A percentile compares a stretch with the other conserved stretches of the same genome.
Conservation (phyloP, 2,888 invertebrate genomes). For the Diarsia mendica region DNA sequence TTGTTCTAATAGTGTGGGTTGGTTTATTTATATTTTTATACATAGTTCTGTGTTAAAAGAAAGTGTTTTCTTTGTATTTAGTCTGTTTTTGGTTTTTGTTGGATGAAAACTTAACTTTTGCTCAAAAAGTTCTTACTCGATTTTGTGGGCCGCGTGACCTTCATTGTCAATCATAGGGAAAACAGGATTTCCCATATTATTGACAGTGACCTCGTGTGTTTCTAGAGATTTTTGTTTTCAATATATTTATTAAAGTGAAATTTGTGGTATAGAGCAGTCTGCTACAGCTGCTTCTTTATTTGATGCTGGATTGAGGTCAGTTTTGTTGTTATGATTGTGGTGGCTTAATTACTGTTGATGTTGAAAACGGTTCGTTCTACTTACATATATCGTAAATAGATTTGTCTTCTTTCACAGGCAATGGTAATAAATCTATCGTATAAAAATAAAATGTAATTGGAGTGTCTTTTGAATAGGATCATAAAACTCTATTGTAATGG, state of each 20-base stretch:
- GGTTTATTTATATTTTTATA: background rate
- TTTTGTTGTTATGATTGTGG: background rate
- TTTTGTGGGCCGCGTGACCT: slow-evolving; percentile 17
- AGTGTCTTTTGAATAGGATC: no score
- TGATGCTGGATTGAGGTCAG: background rate
- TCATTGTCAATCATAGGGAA: background rate
- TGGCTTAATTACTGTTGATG: background rate
- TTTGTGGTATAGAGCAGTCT: background rate
- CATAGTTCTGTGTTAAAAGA: background rate
- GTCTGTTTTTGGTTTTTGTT: background rate
- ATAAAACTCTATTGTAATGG: background rate
- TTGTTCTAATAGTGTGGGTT: slow-evolving; percentile 1
- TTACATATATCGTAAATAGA: background rate
- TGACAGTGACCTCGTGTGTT: slow-evolving; percentile 1
- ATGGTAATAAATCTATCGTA: background rate
- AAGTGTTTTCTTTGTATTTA: background rate
- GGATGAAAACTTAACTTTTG: background rate
- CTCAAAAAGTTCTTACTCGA: background rate
- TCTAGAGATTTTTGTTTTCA: no score
- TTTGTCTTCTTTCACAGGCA: background rate
- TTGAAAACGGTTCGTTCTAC: background rate
- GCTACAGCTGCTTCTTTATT: background rate
- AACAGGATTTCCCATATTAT: slow-evolving; percentile 2
- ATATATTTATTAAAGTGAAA: background rate
- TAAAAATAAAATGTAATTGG: no score